Conservation (phyloP, 2,113 vertebrate species). For the Galeopterus variegatus region DNA sequence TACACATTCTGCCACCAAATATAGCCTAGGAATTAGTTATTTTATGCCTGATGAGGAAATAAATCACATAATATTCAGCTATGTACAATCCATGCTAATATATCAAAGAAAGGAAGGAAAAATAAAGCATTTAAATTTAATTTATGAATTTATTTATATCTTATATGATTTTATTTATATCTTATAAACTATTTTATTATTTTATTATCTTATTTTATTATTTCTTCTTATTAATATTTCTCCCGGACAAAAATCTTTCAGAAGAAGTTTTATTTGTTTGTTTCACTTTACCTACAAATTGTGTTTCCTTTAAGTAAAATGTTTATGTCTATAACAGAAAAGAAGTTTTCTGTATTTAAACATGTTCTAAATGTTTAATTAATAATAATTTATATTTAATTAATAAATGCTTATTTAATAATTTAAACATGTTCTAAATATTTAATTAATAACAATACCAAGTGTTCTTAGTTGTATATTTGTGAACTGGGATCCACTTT, state of each 20-base stretch:
- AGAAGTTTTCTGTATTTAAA: not conserved
- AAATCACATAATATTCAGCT: not conserved
- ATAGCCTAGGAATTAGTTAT: not conserved
- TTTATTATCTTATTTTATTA: not conserved
- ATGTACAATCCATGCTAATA: not conserved
- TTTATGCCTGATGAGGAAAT: not conserved
- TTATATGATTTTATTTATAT: not conserved
- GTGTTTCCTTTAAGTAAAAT: not conserved
- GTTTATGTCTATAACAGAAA: not conserved
- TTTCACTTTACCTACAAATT: not conserved
- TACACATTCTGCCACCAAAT: not conserved
- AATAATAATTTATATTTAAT: not conserved
- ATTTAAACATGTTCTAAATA: not conserved
- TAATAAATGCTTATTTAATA: too few relatives aligned
- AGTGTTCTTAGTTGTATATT: not conserved
- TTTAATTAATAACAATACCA: conserved; percentile 22
- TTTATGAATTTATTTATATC: not conserved
- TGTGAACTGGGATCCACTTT: not conserved
- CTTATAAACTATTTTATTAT: not conserved
- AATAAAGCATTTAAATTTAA: not conserved
- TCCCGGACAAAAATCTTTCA: not conserved
- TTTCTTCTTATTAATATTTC: not conserved
- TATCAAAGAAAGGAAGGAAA: too few relatives aligned
- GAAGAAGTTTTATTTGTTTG: not conserved
- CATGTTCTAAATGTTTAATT: not conserved